Percentiles rank a stretch among this genome's conserved stretches.
These are phyloP conservation scores for Neoitamus cyanurus DNA, from an alignment of 2,888 invertebrate species.

Conservation along the genomic window DNA sequence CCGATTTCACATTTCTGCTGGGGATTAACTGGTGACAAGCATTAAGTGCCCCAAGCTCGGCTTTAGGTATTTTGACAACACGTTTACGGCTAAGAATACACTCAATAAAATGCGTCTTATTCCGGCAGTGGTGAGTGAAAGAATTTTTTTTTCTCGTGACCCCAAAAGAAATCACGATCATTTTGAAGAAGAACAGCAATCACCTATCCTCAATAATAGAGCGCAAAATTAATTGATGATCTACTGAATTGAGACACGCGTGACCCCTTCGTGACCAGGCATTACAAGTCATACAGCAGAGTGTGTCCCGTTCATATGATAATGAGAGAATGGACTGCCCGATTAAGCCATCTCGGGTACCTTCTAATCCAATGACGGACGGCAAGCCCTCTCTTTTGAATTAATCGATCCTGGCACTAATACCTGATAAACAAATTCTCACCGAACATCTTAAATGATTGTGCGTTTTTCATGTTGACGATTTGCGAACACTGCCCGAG, in stretches of 20 bases:
- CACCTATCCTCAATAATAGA: not conserved
- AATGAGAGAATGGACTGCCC: not conserved
- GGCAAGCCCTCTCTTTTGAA: not conserved
- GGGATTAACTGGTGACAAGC: constrained; percentile 39
- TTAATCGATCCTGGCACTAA: constrained; percentile 7
- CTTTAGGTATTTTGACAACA: constrained; percentile 42
- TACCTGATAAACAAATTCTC: not conserved
- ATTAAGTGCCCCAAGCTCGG: constrained; percentile 21
- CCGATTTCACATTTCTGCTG: constrained; percentile 42
- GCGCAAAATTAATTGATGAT: not conserved
- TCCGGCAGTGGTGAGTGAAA: not conserved
- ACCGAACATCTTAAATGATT: not conserved
- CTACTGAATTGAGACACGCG: not conserved
- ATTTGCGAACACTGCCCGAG: not conserved
- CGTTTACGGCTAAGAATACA: constrained; percentile 9
- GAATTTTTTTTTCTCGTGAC: not conserved
- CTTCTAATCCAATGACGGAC: not conserved
- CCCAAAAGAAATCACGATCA: not conserved
- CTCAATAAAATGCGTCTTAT: not conserved
- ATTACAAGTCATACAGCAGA: not conserved
- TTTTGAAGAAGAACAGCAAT: not conserved
- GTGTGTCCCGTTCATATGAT: constrained; percentile 11
- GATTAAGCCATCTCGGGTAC: not conserved
- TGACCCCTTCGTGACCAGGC: not conserved
- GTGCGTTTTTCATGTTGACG: not conserved